These are phyloP conservation scores for Pseudopodoces humilis DNA, from an alignment of 2,113 vertebrate genomes.

Conservation along the genomic window DNA sequence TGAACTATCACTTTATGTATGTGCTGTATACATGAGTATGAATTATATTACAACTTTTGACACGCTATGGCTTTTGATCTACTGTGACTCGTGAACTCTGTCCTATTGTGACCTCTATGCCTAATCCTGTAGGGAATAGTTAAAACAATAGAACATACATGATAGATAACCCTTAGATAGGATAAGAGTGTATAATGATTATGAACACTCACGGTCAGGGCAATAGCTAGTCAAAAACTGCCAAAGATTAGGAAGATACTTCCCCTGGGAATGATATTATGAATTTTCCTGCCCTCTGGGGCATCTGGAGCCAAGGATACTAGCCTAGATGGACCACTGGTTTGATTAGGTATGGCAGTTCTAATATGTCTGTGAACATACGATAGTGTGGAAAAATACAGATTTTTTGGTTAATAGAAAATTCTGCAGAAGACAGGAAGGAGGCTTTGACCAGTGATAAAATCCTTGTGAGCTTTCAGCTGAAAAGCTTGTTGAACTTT, in stretches of 20 bases:
- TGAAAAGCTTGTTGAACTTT: constrained; percentile 30
- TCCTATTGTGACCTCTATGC: constrained; percentile 53
- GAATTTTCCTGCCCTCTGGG: not conserved
- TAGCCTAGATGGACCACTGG: not conserved
- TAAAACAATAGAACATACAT: constrained; percentile 29
- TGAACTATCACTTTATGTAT: constrained; percentile 48
- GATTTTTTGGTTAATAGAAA: not conserved
- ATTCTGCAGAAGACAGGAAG: not conserved
- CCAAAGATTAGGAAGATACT: not conserved
- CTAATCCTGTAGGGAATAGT: constrained; percentile 35
- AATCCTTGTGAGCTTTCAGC: not conserved
- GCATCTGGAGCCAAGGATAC: not conserved
- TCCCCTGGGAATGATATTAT: not conserved
- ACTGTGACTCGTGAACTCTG: constrained; percentile 28
- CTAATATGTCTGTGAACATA: not conserved
- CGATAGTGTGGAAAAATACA: not conserved
- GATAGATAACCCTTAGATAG: constrained; percentile 21
- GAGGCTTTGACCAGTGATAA: not conserved
- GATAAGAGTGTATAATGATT: not conserved
- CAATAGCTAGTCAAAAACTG: not conserved
- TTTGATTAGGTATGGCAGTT: constrained; percentile 38
- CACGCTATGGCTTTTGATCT: constrained; percentile 46
- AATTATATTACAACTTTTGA: constrained; percentile 52
- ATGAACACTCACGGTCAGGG: not conserved
- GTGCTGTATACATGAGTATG: constrained; percentile 35